These are phyloP conservation scores for Ctena decussata DNA, from an alignment of 2,888 invertebrate genomes.

Conservation along the genomic window DNA sequence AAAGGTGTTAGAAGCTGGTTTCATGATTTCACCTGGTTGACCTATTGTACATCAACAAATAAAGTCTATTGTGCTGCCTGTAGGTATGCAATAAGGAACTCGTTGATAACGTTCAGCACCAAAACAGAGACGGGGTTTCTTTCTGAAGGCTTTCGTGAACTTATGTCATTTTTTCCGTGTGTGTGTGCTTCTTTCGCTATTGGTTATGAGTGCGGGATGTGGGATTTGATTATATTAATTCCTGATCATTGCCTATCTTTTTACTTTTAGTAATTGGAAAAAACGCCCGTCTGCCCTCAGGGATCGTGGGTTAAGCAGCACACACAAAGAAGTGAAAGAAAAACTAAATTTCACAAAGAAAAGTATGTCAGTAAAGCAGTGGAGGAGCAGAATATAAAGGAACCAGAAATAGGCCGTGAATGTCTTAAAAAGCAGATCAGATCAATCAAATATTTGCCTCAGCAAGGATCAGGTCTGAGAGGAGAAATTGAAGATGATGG, in stretches of 20 bases:
- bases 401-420: background rate
- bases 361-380: conserved; percentile 5
- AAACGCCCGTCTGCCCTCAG: background rate
- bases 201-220: too few species aligned
- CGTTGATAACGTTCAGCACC: conserved; percentile 3
- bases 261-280: too few species aligned
- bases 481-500: background rate
- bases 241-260: too few species aligned
- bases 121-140: background rate
- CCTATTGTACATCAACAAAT: conserved; percentile 13
- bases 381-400: background rate
- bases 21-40: background rate
- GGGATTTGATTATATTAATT: too few species aligned
- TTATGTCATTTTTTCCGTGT: too few species aligned
- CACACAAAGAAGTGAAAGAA: conserved; percentile 6
- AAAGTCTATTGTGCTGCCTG: background rate
- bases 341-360: conserved; percentile 2
- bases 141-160: background rate
- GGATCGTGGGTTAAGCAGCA: background rate
- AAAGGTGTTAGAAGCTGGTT: background rate
- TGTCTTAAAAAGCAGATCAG: background rate
- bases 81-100: background rate
- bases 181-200: too few species aligned
- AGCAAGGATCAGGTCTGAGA: conserved; percentile 8
- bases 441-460: background rate